Evolutionary conservation across 53 echinoderm and acorn worm species (phyloP).

Genomic region (Holothuria leucospilota): DNA sequence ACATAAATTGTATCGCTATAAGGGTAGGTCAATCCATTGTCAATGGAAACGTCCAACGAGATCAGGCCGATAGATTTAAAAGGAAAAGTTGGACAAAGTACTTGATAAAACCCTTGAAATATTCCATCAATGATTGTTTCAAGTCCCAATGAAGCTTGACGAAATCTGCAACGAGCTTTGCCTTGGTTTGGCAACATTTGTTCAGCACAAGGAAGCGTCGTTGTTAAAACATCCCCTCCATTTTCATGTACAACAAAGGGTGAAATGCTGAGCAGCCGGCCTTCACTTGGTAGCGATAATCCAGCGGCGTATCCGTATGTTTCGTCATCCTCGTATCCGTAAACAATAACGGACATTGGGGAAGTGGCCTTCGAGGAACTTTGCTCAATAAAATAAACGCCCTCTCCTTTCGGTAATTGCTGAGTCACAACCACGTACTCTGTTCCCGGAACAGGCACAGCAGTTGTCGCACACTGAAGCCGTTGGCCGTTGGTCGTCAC

Average conservation of each 20-base stretch:
- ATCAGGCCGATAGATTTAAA: slow-evolving; percentile 55
- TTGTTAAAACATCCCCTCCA: slow-evolving; percentile 59
- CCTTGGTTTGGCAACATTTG: background rate
- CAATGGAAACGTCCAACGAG: slow-evolving; percentile 58
- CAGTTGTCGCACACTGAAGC: slow-evolving; percentile 38
- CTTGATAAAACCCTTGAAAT: slow-evolving; percentile 30
- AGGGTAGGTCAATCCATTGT: slow-evolving; percentile 56
- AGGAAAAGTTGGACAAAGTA: slow-evolving; percentile 52
- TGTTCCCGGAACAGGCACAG: slow-evolving; percentile 47
- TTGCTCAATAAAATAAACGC: slow-evolving; percentile 74
- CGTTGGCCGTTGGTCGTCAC: slow-evolving; percentile 44
- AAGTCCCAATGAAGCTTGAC: slow-evolving; percentile 38
- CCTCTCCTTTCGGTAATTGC: slow-evolving; percentile 62
- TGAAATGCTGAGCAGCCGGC: slow-evolving; percentile 30
- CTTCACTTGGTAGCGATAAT: slow-evolving; percentile 62
- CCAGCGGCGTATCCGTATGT: slow-evolving; percentile 77
- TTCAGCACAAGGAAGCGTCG: slow-evolving; percentile 63
- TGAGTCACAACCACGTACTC: slow-evolving; percentile 44
- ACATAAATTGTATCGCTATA: slow-evolving; percentile 65
- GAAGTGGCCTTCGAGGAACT: slow-evolving; percentile 22
- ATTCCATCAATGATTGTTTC: slow-evolving; percentile 43
- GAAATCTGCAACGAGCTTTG: slow-evolving; percentile 56
- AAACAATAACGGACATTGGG: slow-evolving; percentile 72
- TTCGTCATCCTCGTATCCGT: slow-evolving; percentile 66
- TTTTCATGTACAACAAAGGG: slow-evolving; percentile 67